A percentile compares a stretch with the other conserved stretches of the same genome.
Conservation (phyloP, 2,113 vertebrate species). For the Cricetomys ansorgei region DNA sequence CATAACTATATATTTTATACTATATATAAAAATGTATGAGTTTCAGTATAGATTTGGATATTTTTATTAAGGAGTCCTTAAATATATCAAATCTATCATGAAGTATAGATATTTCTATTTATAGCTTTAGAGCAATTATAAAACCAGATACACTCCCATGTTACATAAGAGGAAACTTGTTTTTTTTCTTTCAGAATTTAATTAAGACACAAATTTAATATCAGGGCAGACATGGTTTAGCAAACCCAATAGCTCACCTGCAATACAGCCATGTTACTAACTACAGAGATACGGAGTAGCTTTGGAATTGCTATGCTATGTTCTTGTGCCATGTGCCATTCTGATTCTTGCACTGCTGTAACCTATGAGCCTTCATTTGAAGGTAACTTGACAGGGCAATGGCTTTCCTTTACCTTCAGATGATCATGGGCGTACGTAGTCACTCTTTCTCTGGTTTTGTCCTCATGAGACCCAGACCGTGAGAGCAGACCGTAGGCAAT, state of each 20-base stretch:
- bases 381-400: background rate
- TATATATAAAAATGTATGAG: background rate
- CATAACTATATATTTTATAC: background rate
- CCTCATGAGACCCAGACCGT: background rate
- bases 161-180: constrained; percentile 24
- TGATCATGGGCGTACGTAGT: background rate
- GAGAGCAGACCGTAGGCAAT: background rate
- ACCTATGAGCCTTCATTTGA: background rate
- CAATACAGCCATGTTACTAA: background rate
- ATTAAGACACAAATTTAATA: constrained; percentile 50
- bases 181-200: background rate
- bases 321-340: background rate
- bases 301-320: background rate
- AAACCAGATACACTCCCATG: constrained; percentile 22
- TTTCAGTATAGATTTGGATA: background rate
- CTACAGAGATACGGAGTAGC: background rate
- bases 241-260: background rate
- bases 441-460: background rate
- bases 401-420: constrained; percentile 39
- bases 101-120: constrained; percentile 8
- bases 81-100: background rate
- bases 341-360: background rate
- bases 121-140: constrained; percentile 28
- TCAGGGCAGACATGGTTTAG: background rate
- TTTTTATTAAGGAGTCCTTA: constrained; percentile 55